Conservation (phyloP, 2,113 vertebrate species). For the Chitala chitala region DNA sequence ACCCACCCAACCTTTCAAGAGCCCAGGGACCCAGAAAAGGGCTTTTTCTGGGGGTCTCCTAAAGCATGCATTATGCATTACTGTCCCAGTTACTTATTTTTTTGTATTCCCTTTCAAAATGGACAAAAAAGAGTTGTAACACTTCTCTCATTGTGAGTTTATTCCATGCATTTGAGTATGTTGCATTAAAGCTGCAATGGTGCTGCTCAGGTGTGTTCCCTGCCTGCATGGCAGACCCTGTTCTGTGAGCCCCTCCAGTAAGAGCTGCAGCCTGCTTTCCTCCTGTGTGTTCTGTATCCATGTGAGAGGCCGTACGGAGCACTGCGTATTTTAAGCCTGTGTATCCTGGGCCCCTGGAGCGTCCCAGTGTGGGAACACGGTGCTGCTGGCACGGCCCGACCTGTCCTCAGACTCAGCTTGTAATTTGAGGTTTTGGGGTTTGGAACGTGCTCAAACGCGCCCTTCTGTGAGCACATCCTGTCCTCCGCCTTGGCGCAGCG, state of each 20-base stretch:
- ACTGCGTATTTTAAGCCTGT: constrained; percentile 32
- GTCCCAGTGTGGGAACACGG: constrained; percentile 55
- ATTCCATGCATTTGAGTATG: background rate
- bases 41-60: constrained; percentile 25
- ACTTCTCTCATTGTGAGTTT: background rate
- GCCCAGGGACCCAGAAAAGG: constrained; percentile 36
- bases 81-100: background rate
- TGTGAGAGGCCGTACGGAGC: background rate
- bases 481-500: background rate
- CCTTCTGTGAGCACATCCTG: constrained; percentile 42
- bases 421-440: constrained; percentile 61
- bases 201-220: too few relatives aligned
- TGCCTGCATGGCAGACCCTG: too few relatives aligned
- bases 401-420: constrained; percentile 55
- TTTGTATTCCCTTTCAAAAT: background rate
- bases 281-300: background rate
- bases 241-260: background rate
- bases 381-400: constrained; percentile 50
- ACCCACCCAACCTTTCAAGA: too few relatives aligned
- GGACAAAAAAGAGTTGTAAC: too few relatives aligned
- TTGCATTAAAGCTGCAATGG: too few relatives aligned
- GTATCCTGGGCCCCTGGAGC: constrained; percentile 46
- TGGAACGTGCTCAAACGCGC: constrained; percentile 45
- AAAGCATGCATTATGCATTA: background rate
- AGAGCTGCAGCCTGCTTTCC: background rate